Evolutionary conservation across 1,140 invertebrate species (phyloP).

Genomic region (Hycleus phaleratus): DNA sequence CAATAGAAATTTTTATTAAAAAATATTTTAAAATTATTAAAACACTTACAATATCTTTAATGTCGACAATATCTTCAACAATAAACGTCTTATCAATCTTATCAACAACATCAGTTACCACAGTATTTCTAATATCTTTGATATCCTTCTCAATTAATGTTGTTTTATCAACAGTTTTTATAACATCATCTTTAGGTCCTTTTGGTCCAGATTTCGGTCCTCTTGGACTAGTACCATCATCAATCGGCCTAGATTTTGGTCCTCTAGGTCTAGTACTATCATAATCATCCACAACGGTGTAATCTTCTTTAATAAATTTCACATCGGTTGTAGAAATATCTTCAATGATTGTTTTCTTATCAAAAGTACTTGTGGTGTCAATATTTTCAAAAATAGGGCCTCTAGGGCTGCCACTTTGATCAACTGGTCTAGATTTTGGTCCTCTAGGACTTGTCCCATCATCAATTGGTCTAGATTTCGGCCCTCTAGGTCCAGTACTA

Average conservation of each 20-base stretch:
- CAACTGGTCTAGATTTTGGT: not conserved
- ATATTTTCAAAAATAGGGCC: not conserved
- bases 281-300: slow-evolving; percentile 7
- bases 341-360: not conserved
- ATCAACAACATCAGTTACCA: slow-evolving; percentile 15
- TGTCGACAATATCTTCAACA: slow-evolving; percentile 26
- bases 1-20: slow-evolving; percentile 20
- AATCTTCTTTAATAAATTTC: slow-evolving; percentile 16
- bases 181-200: not conserved
- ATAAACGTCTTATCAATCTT: slow-evolving; percentile 8
- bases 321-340: not conserved
- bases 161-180: slow-evolving; percentile 4
- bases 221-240: not conserved
- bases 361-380: too few species aligned
- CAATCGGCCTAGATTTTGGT: not conserved
- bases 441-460: slow-evolving; percentile 15
- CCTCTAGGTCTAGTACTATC: not conserved
- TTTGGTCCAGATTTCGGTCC: slow-evolving; percentile 1
- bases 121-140: slow-evolving; percentile 36
- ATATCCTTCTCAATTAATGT: slow-evolving; percentile 32
- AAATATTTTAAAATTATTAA: not conserved
- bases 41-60: slow-evolving; percentile 32
- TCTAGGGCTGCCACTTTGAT: slow-evolving; percentile 10
- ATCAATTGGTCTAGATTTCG: not conserved
- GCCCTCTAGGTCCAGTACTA: slow-evolving; percentile 16